Conservation (phyloP, 2,797 vertebrate species). For the Hydrolagus colliei region DNA sequence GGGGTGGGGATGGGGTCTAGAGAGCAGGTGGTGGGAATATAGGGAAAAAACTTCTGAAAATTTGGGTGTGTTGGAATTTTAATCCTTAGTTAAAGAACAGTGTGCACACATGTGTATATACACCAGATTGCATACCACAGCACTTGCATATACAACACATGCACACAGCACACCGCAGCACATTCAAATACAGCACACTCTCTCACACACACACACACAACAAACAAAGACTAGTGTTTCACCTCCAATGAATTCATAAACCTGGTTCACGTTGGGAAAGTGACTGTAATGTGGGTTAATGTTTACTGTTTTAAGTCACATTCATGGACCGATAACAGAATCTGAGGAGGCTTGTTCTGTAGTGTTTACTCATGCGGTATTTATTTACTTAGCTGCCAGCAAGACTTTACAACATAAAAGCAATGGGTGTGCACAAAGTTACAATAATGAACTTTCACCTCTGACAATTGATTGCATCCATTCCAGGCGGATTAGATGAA, state of each 20-base stretch:
- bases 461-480: background rate
- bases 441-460: background rate
- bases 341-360: background rate
- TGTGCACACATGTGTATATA: too few species aligned
- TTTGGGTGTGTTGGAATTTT: too few species aligned
- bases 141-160: too few species aligned
- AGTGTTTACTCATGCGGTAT: background rate
- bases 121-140: too few species aligned
- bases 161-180: too few species aligned
- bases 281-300: background rate
- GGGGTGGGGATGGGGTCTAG: too few species aligned
- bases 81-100: too few species aligned
- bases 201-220: background rate
- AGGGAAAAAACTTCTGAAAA: too few species aligned
- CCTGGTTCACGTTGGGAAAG: background rate
- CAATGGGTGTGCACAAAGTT: background rate
- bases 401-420: background rate
- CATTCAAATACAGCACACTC: too few species aligned
- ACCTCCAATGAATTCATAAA: background rate
- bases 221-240: too few species aligned
- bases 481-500: background rate
- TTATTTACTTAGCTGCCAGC: background rate
- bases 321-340: background rate
- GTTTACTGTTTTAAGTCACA: conserved; percentile 15
- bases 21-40: too few species aligned